Base-by-base conservation (phyloP, 2,888 invertebrate genomes). In the Glaucopsyche alexis region DNA sequence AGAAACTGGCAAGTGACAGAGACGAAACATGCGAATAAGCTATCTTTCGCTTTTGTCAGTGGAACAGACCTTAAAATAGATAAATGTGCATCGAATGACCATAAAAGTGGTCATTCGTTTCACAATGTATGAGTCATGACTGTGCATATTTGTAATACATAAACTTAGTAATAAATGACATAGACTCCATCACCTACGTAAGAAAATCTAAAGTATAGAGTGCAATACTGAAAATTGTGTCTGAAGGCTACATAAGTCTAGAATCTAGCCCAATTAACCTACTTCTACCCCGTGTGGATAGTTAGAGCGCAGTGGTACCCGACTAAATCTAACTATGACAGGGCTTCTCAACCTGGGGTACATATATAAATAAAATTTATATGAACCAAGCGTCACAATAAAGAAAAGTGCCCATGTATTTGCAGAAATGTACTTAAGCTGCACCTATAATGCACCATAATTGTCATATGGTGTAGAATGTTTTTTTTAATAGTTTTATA, bases 281-380 rank as follows among this genome's bases (percentile, higher is more conserved):
- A 73, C 74, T 72, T 73, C 73, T 74, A 76, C 71, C 81, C 81
- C 84, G 82, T 78, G 76, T 78, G 75, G 78, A 78, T 80, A 77
- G 76, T 75, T 67, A 79, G 89, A 90, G 90, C 89, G 89, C 88
- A 83, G 89, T 89, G 89, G 87, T 79, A 87, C 83, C 87, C 85
- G 82, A 80, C 85, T 82, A 42, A 42, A 83, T 81, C 84, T 81
- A 79, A 85, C 88, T 82, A 81, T 87, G 83, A 83, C 60, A 60
- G 60, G 60, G 60, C 60, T 60, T 38, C 60, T 38, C 60, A 60
- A 60, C 29, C 29, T 60, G 38, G 55, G 55, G 29, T 11, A 16
- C 8, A 1, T 60, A 60, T 60, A 11, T 7, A 60, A 60, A 60
- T 9, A 55, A 19, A 0, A 55, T 19, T 9, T 19, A 9, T 19